Conservation (phyloP, 1,140 invertebrate species). For the Araneus ventricosus region DNA sequence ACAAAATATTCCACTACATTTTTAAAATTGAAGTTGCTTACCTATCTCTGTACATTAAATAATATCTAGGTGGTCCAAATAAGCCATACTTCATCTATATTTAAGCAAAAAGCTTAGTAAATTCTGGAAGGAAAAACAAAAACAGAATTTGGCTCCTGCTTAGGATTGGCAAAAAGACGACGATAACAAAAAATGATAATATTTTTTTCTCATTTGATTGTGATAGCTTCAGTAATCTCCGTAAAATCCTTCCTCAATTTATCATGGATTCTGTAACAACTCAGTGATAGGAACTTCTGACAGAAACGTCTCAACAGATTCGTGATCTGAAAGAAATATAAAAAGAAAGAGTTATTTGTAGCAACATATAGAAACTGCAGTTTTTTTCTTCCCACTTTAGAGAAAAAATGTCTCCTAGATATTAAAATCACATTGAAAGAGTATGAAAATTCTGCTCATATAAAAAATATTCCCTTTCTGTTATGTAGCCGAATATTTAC, state of each 20-base stretch:
- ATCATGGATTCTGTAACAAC: not conserved
- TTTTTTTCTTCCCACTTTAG: not conserved
- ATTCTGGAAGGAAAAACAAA: too few relatives aligned
- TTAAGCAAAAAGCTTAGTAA: too few relatives aligned
- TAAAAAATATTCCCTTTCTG: not conserved
- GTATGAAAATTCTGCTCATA: not conserved
- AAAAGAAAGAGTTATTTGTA: not conserved
- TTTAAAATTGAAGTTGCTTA: too few relatives aligned
- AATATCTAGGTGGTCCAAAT: too few relatives aligned
- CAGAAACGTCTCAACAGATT: slow-evolving; percentile 30
- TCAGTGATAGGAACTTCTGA: slow-evolving; percentile 1
- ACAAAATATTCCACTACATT: too few relatives aligned
- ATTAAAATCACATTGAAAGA: not conserved
- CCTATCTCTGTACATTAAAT: too few relatives aligned
- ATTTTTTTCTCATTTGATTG: slow-evolving; percentile 36
- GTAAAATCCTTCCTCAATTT: slow-evolving; percentile 25
- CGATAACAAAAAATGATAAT: not conserved
- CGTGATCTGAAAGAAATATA: not conserved
- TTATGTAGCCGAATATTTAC: too few relatives aligned
- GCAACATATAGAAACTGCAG: not conserved
- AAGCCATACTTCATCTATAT: too few relatives aligned
- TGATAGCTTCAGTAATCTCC: slow-evolving; percentile 21
- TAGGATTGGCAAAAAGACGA: not conserved
- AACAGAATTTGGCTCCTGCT: not conserved
- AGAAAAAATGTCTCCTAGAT: not conserved